phyloP scores from a whole-genome alignment of 2,888 invertebrate genomes.

The Spisula solida region DNA sequence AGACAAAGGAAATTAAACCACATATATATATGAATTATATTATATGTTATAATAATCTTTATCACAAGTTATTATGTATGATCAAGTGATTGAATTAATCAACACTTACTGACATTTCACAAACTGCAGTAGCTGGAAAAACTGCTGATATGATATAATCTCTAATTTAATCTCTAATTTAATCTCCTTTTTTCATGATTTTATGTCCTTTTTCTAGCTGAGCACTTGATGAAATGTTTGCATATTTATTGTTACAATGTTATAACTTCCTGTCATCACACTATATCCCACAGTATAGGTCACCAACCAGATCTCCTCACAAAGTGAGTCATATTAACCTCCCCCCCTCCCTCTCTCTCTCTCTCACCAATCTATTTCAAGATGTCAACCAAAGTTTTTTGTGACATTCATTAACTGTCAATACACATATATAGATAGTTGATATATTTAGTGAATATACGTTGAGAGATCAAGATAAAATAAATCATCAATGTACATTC shows the following conservation, averaged over 20 bases:
- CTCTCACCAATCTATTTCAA: not conserved
- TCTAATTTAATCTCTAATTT: not conserved
- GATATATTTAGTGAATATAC: no score
- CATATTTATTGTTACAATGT: not conserved
- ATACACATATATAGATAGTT: not conserved
- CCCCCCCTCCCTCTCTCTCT: no score
- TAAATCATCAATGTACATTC: not conserved
- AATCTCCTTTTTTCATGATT: not conserved
- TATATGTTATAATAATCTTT: not conserved
- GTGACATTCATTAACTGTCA: slow-evolving; percentile 7
- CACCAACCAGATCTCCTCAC: not conserved
- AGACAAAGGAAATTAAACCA: not conserved
- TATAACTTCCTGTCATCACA: not conserved
- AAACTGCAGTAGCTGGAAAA: not conserved
- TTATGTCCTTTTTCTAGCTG: not conserved
- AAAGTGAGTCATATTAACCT: not conserved
- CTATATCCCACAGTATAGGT: not conserved
- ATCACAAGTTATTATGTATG: not conserved
- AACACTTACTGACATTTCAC: not conserved
- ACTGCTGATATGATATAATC: not conserved
- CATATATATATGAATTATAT: not conserved
- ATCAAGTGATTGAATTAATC: not conserved
- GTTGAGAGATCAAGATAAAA: not conserved
- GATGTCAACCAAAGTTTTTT: not conserved
- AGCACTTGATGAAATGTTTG: not conserved